Evolutionary conservation across 2,888 invertebrate genomes (phyloP), one percentile per base, ranked within the genome.

Genomic region (Thecocarcelia acutangulata): DNA sequence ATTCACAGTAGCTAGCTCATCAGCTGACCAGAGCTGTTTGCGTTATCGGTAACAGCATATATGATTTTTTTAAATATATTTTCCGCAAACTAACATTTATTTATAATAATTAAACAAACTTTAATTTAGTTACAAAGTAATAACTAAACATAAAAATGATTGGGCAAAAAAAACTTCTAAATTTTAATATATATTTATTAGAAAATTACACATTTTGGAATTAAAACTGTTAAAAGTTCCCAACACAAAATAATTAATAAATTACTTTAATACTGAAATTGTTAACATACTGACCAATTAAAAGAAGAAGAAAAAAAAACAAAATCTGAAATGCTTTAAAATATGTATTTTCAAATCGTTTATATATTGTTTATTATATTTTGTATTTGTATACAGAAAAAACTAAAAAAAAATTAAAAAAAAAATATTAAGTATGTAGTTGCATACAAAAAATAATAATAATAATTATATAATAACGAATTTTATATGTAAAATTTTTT

Each of bases 251-350:
- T 52, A 72, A 64, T 66, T 58, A 68, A 73, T 44, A 52, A 69
- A 82, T 78, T 82, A 82, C 78, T 82, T 82, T 78, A 82, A 61
- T 69, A 70, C 69, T 52, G 33, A 74, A 74, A 74, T 74, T 69
- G 81, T 82, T 82, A 82, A 82, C 81, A 78, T 66, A 73, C 50
- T 78, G 81, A 82, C 81, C 81, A 82, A 82, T 42, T 68, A 74
- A 76, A 21, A 61, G 52, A 46, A 2, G 17, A 54, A 46, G 2
- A 17, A 66, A 61, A 58, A 46, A 2, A 28, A 54, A 46, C 3
- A 17, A 66, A 68, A 76, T 68, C 68, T 50, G 13, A 59, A 68
- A 68, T 76, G 75, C 75, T 76, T 76, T 76, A 59, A 68, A 44
- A 46, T 61, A n/a, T 75, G 15, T 48, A 52, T 59, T 48, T n/a